A percentile compares a stretch with the other conserved stretches of the same genome.
phyloP scores from a whole-genome alignment of 2,797 vertebrate genomes.

The Echeneis naucrates region DNA sequence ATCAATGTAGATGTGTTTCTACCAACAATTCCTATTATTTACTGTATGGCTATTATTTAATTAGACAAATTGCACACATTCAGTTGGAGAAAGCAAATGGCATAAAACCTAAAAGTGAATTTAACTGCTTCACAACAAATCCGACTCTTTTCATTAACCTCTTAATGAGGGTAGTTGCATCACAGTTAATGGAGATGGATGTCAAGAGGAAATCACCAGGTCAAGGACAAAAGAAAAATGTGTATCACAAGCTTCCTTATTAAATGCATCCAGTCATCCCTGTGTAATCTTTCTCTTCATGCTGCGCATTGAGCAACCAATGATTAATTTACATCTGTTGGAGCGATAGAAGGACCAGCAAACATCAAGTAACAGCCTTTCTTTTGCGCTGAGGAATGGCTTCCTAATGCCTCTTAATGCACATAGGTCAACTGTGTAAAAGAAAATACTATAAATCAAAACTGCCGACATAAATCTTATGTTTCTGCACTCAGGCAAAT shows the following conservation, averaged over 20 bases:
- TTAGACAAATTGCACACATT: constrained; percentile 62
- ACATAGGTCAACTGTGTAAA: constrained; percentile 63
- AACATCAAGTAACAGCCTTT: constrained; percentile 32
- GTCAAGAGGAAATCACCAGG: constrained; percentile 51
- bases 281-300: constrained; percentile 34
- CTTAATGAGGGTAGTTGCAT: constrained; percentile 51
- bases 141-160: constrained; percentile 72
- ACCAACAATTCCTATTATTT: constrained; percentile 38
- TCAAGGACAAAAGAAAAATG: constrained; percentile 38
- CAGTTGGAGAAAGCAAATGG: constrained; percentile 55
- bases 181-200: constrained; percentile 43
- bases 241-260: constrained; percentile 38
- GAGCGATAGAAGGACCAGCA: constrained; percentile 48
- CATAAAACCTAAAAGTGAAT: constrained; percentile 61
- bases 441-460: constrained; percentile 75
- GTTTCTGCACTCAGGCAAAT: constrained; percentile 55
- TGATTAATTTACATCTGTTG: constrained; percentile 65
- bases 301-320: constrained; percentile 33
- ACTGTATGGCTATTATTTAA: constrained; percentile 55
- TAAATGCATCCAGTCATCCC: constrained; percentile 44
- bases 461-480: constrained; percentile 58
- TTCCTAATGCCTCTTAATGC: constrained; percentile 58
- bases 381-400: constrained; percentile 49
- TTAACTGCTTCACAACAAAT: constrained; percentile 69
- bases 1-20: constrained; percentile 32